Base-by-base conservation (phyloP, 2,797 vertebrate species). In the Scomberomorus guttatus region DNA sequence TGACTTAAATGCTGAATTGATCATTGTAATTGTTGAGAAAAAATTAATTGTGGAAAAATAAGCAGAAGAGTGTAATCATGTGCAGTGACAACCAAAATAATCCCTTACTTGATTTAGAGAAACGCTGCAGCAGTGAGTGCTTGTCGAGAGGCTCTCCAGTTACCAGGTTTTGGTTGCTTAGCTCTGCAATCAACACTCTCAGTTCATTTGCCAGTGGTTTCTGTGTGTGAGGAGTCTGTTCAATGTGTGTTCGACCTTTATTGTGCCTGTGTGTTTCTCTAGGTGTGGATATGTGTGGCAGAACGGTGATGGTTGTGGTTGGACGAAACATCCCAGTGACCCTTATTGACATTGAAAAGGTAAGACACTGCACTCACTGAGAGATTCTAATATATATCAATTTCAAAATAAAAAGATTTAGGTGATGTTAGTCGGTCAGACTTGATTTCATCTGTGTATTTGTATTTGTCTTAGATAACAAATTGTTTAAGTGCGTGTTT, bases 241-340 rank as follows among this genome's bases (percentile, higher is more conserved):
- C 14, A 10, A 18, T 42, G 2, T 48, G 44, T 69, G 75, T 62
- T 15, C 52, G 56, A 67, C 25, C 24, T 65, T 66, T 24, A 10
- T 25, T 3, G 39, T 42, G 39, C 14, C 12, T 39, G 24, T 81
- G 29, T 85, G 56, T 80, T 14, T 84, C 70, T 64, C 0, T 81
- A 99, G 98, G 98, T 89, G 94, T 99, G 74, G 98, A 99, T 83
- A 94, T 96, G 80, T 97, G 95, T 84, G 98, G 98, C 50, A 94
- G 97, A 77, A 98, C 97, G 0, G 97, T 99, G 82, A 97, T 99
- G 96, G 96, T 98, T 50, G 88, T 99, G 3, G 98, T 99, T 15
- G 98, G 98, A 87, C 95, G 98, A 88, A 99, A 99, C 90, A 98
- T 99, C 86, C 98, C 98, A 0, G 96, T 99, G 42, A 97, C 97